phyloP scores from a whole-genome alignment of 2,888 invertebrate species.

The Nemoura dubitans region DNA sequence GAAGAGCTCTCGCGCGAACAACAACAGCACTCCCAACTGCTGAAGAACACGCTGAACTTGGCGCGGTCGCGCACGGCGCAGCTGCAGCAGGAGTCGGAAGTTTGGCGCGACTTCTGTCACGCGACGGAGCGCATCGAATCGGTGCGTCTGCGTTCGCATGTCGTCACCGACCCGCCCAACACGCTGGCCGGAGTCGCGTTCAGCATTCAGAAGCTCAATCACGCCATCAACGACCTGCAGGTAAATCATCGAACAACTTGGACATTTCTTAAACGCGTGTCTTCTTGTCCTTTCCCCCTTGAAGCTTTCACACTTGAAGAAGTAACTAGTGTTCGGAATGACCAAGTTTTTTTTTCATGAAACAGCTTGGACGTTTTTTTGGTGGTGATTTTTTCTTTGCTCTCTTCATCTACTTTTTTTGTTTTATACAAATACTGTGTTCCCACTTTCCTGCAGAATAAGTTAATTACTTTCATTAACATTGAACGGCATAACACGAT shows the following conservation, averaged over 20 bases:
- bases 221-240: slow-evolving; percentile 70
- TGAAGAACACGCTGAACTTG: slow-evolving; percentile 83
- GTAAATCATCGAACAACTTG: slow-evolving; percentile 54
- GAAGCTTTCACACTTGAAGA: too few species aligned
- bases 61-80: slow-evolving; percentile 83
- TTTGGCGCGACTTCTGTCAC: slow-evolving; percentile 86
- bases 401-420: too few species aligned
- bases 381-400: too few species aligned
- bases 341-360: too few species aligned
- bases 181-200: slow-evolving; percentile 83
- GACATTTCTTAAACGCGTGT: too few species aligned
- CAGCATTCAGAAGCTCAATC: slow-evolving; percentile 83
- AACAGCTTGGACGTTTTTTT: too few species aligned
- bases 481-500: too few species aligned
- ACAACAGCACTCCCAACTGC: slow-evolving; percentile 79
- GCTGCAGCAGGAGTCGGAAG: slow-evolving; percentile 82
- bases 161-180: slow-evolving; percentile 79
- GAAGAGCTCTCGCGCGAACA: slow-evolving; percentile 84
- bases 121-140: slow-evolving; percentile 80
- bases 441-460: too few species aligned
- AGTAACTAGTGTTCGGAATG: too few species aligned
- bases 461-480: too few species aligned
- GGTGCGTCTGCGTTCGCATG: slow-evolving; percentile 76
- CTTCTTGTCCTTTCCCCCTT: too few species aligned
- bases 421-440: too few species aligned